Base-by-base conservation (phyloP, 2,797 vertebrate genomes). In the Percopsis omiscomaycus region DNA sequence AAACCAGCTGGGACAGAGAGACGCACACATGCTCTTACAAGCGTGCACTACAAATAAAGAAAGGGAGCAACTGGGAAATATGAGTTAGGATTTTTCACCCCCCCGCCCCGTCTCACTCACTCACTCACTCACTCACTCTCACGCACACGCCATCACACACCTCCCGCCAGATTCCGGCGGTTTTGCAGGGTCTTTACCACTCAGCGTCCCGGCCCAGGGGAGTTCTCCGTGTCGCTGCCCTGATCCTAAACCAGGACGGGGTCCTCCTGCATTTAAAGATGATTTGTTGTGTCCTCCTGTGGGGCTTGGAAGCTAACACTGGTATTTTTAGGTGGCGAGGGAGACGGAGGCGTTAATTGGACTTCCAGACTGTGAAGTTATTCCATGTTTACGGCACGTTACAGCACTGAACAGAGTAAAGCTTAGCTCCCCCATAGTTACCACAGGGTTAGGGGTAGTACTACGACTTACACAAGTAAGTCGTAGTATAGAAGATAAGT, bases 261-360 rank as follows among this genome's bases (percentile, higher is more conserved):
- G 57, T 63, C 28, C 55, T 44, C 72, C 57, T 12, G 5, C 64
- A 66, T 73, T 51, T 63, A 59, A 29, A 61, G 42, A 77, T 71
- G 12, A 70, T 66, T 78, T 69, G 81, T 66, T 72, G 56, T 80
- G 65, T 59, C 66, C 58, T 69, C 62, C 49, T 55, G 37, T 52
- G 64, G 71, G 64, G 70, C 80, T 71, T 49, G 74, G 69, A 80
- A 70, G 77, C 51, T 74, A 74, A 63, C 0, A 0, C 8, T 55
- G 47, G 44, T 88, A 84, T 88, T 86, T 88, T 86, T 89, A 85
- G 81, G 68, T 9, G 1, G 8, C 65, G 66, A 64, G 68, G 61
- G 69, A 75, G 85, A 73, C 75, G 57, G 69, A 84, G 77, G 83
- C 85, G 84, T 87, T 83, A 81, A 88, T 86, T 88, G 75, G 73